Evolutionary conservation across 2,888 invertebrate species (phyloP), one percentile per base, ranked within the genome.

Genomic region (Tipula vernalis): DNA sequence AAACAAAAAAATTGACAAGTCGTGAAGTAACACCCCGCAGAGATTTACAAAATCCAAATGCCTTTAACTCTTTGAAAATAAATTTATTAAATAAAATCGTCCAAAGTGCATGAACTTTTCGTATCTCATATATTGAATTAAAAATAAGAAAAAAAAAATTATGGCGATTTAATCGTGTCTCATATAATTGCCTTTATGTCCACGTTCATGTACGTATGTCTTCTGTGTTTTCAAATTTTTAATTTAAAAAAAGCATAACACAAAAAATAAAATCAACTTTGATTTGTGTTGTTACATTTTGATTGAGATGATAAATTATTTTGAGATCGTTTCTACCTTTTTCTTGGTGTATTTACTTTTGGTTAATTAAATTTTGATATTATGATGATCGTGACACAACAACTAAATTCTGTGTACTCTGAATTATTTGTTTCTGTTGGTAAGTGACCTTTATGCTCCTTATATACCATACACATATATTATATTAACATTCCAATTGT

Each of bases 11-110:
- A 41, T 86, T 86, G 86, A 86, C 86, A 86, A 39, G 86, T 86
- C 86, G 86, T 86, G 86, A 86, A 86, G 86, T 51, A 86, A 86
- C 86, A 57, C 86, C 86, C 86, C 86, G 51, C 86, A 39, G 86
- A 47, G 86, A 36, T 39, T 42, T 39, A 42, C 42, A 85, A 85
- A 18, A 84, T 84, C n/a, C n/a, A 84, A 84, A 39, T 18, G 28
- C 71, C n/a, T n/a, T 71, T 12, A 71, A 12, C 71, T 71, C 71
- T 5, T 13, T 39, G n/a, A 84, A n/a, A 84, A 39, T 13, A 41
- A 51, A 51, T 51, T 84, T 84, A 84, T 39, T 84, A 84, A 84
- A 84, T 84, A 39, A 84, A 85, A 18, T 39, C 42, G 85, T 85
- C 85, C 85, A 85, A 85, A 85, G 85, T 85, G 39, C 85, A 85